phyloP scores from a whole-genome alignment of 2,888 invertebrate species.

The Ophioninae sp. region DNA sequence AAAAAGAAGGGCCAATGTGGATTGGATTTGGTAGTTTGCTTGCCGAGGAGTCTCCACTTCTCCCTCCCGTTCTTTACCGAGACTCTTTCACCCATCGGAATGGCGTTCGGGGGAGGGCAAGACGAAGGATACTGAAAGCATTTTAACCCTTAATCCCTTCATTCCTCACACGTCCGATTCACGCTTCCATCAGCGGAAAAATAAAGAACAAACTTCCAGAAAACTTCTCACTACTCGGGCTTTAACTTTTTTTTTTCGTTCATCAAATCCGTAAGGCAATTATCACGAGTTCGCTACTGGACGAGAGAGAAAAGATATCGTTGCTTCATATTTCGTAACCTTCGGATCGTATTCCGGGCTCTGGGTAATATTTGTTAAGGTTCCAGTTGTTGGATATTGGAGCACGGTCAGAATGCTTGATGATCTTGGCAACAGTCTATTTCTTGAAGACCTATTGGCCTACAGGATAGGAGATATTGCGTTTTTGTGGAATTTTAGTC shows the following conservation, averaged over 20 bases:
- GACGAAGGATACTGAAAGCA: neutral
- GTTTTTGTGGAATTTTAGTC: neutral
- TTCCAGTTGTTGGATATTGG: no score
- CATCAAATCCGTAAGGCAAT: neutral
- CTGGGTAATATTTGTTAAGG: neutral
- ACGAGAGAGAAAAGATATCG: neutral
- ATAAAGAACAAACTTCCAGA: neutral
- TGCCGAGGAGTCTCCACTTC: neutral
- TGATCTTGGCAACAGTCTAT: neutral
- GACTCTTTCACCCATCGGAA: neutral
- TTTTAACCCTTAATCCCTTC: neutral
- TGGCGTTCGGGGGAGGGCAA: neutral
- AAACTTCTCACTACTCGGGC: neutral
- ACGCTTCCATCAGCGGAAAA: neutral
- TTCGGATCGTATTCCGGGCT: neutral
- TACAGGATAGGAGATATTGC: neutral
- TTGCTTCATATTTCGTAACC: neutral
- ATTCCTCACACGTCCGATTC: neutral
- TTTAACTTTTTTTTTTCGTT: neutral
- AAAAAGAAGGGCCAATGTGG: constrained; percentile 26
- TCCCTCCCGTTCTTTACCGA: neutral
- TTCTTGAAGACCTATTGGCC: neutral
- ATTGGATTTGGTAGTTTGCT: constrained; percentile 20
- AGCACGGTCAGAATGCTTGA: no score
- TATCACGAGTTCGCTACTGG: neutral